Conservation (phyloP, 2,797 vertebrate genomes). For the Clarias pachynema region DNA sequence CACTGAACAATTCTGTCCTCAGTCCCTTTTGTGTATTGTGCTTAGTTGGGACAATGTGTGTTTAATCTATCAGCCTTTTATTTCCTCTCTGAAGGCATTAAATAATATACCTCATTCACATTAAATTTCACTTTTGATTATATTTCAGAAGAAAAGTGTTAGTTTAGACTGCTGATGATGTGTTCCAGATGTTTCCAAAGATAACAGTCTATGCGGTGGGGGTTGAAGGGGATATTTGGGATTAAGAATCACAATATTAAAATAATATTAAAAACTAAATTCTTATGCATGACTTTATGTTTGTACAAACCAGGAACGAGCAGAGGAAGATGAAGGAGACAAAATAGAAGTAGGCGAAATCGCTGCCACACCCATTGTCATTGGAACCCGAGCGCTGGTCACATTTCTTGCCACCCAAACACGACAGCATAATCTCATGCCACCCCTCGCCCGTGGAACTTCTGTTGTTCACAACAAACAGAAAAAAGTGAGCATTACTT, state of each 20-base stretch:
- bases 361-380: conserved; percentile 89
- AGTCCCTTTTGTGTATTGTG: neutral
- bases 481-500: neutral
- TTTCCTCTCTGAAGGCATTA: neutral
- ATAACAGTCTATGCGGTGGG: neutral
- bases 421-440: conserved; percentile 97
- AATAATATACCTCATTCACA: neutral
- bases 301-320: conserved; percentile 89
- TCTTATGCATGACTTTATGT: neutral
- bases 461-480: conserved; percentile 68
- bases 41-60: neutral
- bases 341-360: conserved; percentile 98
- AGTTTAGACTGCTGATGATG: neutral
- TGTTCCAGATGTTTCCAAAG: neutral
- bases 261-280: too few species aligned
- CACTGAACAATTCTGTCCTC: too few species aligned
- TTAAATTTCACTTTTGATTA: neutral
- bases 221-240: too few species aligned
- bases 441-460: conserved; percentile 96
- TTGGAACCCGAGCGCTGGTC: conserved; percentile 76
- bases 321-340: conserved; percentile 99
- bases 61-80: neutral
- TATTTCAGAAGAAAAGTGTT: neutral
- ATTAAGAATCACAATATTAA: neutral
- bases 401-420: conserved; percentile 85